Conservation (phyloP, 2,797 vertebrate species). For the Myotis vivesi region DNA sequence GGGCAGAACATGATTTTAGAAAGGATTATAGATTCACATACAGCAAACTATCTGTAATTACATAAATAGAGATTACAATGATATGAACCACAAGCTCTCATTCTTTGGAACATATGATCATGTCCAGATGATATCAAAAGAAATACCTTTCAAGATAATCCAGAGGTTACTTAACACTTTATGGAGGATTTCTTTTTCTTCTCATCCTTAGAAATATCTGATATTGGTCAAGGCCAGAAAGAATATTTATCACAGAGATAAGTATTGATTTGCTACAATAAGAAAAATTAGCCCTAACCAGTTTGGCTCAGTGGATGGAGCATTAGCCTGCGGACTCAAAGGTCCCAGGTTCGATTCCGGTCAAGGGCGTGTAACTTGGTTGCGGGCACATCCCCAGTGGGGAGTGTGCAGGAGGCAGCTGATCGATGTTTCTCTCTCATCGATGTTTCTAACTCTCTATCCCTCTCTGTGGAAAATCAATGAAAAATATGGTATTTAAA, state of each 20-base stretch:
- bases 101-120: neutral
- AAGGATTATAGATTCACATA: slow-evolving; percentile 22
- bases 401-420: no score
- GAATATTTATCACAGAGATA: neutral
- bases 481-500: no score
- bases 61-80: slow-evolving; percentile 26
- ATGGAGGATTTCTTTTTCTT: neutral
- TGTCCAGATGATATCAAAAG: slow-evolving; percentile 13
- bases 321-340: no score
- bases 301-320: no score
- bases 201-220: slow-evolving; percentile 9
- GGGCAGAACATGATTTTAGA: neutral
- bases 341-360: no score
- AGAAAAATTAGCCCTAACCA: neutral
- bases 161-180: slow-evolving; percentile 30
- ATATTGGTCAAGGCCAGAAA: slow-evolving; percentile 24
- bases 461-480: no score
- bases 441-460: no score
- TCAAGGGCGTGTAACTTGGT: no score
- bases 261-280: neutral
- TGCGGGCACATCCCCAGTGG: no score
- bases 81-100: neutral
- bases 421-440: no score
- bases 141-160: neutral
- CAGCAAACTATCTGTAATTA: neutral